Evolutionary conservation across 2,888 invertebrate species (phyloP).

Genomic region (Phengaris arion): DNA sequence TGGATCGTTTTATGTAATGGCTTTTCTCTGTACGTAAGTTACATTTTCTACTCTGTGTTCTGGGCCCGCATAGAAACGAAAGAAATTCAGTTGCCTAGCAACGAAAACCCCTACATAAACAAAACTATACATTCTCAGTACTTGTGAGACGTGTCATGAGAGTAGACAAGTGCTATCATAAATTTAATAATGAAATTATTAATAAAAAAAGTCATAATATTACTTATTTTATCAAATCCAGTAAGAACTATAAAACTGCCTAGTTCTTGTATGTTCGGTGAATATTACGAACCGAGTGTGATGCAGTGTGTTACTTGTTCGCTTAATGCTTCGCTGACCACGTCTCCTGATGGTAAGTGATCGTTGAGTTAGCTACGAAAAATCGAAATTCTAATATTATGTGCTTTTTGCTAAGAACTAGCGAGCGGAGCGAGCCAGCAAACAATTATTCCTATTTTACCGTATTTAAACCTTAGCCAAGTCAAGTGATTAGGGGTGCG

Average conservation of each 20-base stretch:
- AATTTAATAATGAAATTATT: not conserved
- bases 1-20: too few species aligned
- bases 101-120: constrained; percentile 13
- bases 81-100: not conserved
- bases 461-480: too few species aligned
- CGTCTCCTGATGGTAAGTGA: constrained; percentile 61
- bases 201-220: not conserved
- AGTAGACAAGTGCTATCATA: too few species aligned
- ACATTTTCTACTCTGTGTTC: too few species aligned
- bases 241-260: constrained; percentile 48
- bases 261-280: constrained; percentile 49
- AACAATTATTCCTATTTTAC: too few species aligned
- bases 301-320: constrained; percentile 59
- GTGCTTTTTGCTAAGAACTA: too few species aligned
- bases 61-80: not conserved
- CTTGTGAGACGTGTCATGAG: not conserved
- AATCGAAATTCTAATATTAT: too few species aligned
- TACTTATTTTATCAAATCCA: not conserved
- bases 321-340: constrained; percentile 57
- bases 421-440: too few species aligned
- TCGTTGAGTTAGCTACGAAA: too few species aligned
- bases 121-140: not conserved
- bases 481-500: too few species aligned
- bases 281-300: constrained; percentile 58
- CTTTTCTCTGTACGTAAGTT: too few species aligned